Evolutionary conservation across 2,888 invertebrate genomes (phyloP).

Genomic region (Drosophila pseudotalamancana): DNA sequence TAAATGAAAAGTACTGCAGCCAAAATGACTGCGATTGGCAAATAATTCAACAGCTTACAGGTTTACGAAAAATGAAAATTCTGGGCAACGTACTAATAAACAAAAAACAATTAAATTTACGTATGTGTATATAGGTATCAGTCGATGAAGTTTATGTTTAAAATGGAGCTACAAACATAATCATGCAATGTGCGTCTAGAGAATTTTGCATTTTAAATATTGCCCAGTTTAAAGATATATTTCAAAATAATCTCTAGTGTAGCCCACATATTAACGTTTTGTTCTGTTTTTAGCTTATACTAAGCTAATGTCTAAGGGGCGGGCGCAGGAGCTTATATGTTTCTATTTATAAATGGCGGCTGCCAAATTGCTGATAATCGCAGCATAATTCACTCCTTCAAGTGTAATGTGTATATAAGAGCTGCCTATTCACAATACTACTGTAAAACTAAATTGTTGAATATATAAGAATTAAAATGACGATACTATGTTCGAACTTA

Average conservation of each 20-base stretch:
- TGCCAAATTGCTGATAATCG: constrained; percentile 25
- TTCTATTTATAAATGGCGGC: constrained; percentile 20
- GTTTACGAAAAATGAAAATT: constrained; percentile 29
- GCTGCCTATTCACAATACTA: constrained; percentile 50
- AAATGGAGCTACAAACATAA: constrained; percentile 55
- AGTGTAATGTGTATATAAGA: constrained; percentile 23
- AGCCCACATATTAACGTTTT: constrained; percentile 43
- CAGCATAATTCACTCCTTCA: constrained; percentile 13
- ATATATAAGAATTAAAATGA: constrained; percentile 23
- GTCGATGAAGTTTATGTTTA: constrained; percentile 75
- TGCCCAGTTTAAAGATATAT: constrained; percentile 28
- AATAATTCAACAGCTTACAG: constrained; percentile 55
- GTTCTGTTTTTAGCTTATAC: constrained; percentile 57
- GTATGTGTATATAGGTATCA: constrained; percentile 59
- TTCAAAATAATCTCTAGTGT: constrained; percentile 23
- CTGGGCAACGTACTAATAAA: constrained; percentile 30
- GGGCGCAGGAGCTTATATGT: constrained; percentile 9
- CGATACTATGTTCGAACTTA: constrained; percentile 11
- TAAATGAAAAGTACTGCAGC: constrained; percentile 44
- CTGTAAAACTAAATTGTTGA: constrained; percentile 35
- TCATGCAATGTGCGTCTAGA: constrained; percentile 29
- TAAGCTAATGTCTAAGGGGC: constrained; percentile 38
- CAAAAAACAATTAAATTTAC: constrained; percentile 57
- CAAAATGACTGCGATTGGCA: constrained; percentile 46
- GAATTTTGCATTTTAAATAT: constrained; percentile 29